Evolutionary conservation across 2,888 invertebrate species (phyloP), one percentile per base, ranked within the genome.

Genomic region (Clistopyga incitator): DNA sequence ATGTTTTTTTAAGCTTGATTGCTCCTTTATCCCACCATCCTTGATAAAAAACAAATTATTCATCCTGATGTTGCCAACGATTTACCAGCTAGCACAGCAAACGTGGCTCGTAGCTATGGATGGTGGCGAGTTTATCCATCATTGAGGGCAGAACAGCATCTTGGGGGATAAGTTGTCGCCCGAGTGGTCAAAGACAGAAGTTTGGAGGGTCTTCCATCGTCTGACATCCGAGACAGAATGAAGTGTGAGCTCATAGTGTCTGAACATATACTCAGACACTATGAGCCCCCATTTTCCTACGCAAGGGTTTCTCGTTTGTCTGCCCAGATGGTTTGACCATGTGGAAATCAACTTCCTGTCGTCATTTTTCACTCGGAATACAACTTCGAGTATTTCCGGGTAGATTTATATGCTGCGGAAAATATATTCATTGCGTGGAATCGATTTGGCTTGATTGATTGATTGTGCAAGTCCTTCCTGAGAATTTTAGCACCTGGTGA

Each of bases 151-250:
- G 56, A 45, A 20, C 34, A 29, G 3, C 15, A 34, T 59, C 59
- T 59, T 59, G 59, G 54, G 67, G 61, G 78, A 65, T 71, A 59
- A 81, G 76, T 81, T 78, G 71, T 85, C 81, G 83, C 74, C 74
- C 83, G 76, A 78, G 77, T 81, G 86, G 86, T 86, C 85, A 86
- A 85, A 86, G 83, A 86, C 83, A 82, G 71, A 85, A 85, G 84
- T 84, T 38, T 65, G 38, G 68, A 77, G 80, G 83, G 79, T 76
- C 77, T 52, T 38, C 23, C 13, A 34, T 29, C 20, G 80, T 81
- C 81, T 23, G 65, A 78, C 72, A 74, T 77, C 64, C 42, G 29
- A 15, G n/a, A 18, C 54, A 64, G 64, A 78, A 54, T 64, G 59
- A 72, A 70, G 13, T 47, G 47, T 50, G 50, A 68, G n/a, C 6